A percentile compares a stretch with the other conserved stretches of the same genome.
These are phyloP conservation scores for Darevskia nairensis DNA, from an alignment of 2,797 vertebrate genomes.

Conservation along the genomic window DNA sequence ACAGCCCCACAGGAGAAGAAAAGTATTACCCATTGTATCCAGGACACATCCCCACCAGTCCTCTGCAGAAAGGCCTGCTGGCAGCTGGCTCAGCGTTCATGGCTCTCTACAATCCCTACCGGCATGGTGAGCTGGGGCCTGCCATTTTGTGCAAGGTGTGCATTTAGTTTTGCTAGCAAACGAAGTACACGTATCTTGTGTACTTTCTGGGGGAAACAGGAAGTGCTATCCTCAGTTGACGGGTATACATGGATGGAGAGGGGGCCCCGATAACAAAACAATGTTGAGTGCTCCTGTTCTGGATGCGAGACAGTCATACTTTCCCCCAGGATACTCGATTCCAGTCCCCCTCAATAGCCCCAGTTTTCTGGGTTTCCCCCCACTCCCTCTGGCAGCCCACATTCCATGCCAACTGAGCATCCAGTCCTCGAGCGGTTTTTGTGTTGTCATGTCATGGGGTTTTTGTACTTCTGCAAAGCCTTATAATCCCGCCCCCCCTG, in stretches of 20 bases:
- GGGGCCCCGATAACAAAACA: no score
- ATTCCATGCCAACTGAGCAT: no score
- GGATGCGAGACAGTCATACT: no score
- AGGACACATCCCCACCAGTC: slow-evolving; percentile 87
- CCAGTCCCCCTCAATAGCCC: no score
- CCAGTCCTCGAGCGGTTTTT: no score
- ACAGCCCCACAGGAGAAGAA: neutral
- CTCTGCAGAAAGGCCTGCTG: slow-evolving; percentile 88
- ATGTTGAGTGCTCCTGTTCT: no score
- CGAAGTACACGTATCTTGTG: neutral
- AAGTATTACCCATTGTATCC: slow-evolving; percentile 81
- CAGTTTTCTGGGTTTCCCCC: no score
- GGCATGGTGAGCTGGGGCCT: slow-evolving; percentile 87
- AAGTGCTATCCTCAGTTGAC: neutral
- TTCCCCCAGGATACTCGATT: no score
- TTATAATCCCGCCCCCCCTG: no score
- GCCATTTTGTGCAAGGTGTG: neutral
- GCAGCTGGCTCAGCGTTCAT: slow-evolving; percentile 88
- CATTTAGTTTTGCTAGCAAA: neutral
- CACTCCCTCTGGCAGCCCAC: no score
- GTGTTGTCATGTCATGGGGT: no score
- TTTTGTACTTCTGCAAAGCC: no score
- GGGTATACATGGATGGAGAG: neutral
- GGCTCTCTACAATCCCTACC: slow-evolving; percentile 90
- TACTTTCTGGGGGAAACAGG: neutral